Evolutionary conservation across 64 coral and sea anemone genomes (phyloP), one percentile per base, ranked within the genome.

Genomic region (Hydrozoanthus tunicans): DNA sequence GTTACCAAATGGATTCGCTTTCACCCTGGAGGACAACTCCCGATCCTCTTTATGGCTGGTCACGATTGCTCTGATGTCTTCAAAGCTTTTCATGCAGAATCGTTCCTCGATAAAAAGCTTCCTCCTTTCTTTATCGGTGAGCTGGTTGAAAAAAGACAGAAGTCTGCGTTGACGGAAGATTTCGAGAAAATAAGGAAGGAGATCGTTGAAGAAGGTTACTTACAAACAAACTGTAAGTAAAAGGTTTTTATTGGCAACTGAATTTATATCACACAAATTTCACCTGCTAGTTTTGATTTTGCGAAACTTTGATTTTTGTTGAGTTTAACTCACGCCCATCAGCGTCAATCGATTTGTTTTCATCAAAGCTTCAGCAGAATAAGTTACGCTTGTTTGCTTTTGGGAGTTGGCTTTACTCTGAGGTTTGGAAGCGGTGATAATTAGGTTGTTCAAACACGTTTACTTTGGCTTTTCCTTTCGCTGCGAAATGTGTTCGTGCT

Each of bases 11-110:
- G 97, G 97, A 83, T 95, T 11, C 27, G 80, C 17, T 90, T 93
- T 94, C 97, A 99, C 69, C 97, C 97, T 1, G 97, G 97, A 56
- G 97, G 97, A 64, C 89, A 95, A n/a, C 73, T 99, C 24, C 97
- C 97, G 3, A 91, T 99, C 75, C 92, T 92, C 4, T 99, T 96
- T 59, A 95, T 95, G 90, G 94, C 97, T 5, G 97, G 97, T 56
- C 97, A 94, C 24, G 97, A 99, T 25, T 94, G 97, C 58, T 85
- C 94, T 3, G 89, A 93, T 70, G 97, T 99, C 59, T 99, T 99
- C 94, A 95, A 94, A 88, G 97, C 97, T 62, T 99, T 99, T 92
- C 97, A 99, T 64, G 79, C 92, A 5, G 67, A 84, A 3, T 99
- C 89, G 73, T 74, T 99, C 26, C 75, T 56, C 53, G 90, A 95